Percentiles rank a stretch among this genome's conserved stretches.
These are phyloP conservation scores for Mnemiopsis leidyi DNA, from an alignment of 37 sponge, comb jelly and placozoan species.

Conservation along the genomic window DNA sequence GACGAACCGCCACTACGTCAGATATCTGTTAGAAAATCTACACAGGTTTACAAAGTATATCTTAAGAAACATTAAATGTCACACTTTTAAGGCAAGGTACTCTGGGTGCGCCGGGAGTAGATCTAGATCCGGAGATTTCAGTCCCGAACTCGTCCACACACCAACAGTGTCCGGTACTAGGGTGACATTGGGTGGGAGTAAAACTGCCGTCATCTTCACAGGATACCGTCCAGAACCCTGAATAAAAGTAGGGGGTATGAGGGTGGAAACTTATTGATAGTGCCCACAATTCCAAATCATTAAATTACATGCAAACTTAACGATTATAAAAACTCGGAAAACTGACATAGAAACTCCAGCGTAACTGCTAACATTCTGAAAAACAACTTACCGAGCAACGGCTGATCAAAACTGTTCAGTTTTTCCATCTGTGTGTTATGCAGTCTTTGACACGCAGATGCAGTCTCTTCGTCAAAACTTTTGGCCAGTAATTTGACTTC, in stretches of 20 bases:
- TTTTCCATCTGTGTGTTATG: neutral
- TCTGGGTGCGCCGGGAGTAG: neutral
- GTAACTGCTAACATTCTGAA: too few species aligned
- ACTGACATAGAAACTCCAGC: too few species aligned
- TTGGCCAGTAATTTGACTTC: neutral
- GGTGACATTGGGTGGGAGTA: neutral
- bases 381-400: neutral
- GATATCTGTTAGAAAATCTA: too few species aligned
- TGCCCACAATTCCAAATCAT: too few species aligned
- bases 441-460: neutral
- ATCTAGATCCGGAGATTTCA: neutral
- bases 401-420: neutral
- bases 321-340: too few species aligned
- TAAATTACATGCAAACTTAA: too few species aligned
- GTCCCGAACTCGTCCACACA: neutral
- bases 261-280: too few species aligned
- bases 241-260: too few species aligned
- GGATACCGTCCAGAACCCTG: conserved; percentile 10
- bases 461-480: neutral
- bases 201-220: neutral
- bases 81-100: neutral
- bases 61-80: too few species aligned
- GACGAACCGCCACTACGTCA: too few species aligned
- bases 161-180: conserved; percentile 20
- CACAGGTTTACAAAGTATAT: too few species aligned